These are phyloP conservation scores for Drosophila trichaetosa DNA, from an alignment of 2,888 invertebrate species.

Conservation along the genomic window DNA sequence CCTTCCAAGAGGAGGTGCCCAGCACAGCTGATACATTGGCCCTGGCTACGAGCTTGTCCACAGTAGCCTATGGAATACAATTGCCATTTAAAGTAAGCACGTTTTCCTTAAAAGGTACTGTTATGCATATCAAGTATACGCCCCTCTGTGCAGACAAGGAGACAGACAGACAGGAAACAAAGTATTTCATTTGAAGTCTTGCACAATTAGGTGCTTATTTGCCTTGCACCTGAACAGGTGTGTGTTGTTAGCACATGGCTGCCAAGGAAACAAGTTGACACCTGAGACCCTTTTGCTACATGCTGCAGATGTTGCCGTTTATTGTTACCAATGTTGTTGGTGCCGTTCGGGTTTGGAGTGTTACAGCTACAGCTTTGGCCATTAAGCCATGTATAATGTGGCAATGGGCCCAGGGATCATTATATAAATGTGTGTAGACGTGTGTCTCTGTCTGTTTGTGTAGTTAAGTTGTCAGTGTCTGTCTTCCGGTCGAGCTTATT, in stretches of 20 bases:
- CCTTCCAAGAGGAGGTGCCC: slow-evolving; percentile 99
- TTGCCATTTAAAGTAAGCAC: slow-evolving; percentile 1
- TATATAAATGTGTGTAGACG: background rate
- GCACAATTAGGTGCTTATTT: slow-evolving; percentile 62
- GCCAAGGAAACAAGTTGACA: slow-evolving; percentile 25
- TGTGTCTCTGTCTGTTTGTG: background rate
- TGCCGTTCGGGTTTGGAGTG: background rate
- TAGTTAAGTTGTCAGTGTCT: background rate
- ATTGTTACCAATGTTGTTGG: slow-evolving; percentile 4
- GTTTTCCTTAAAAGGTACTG: slow-evolving; percentile 15
- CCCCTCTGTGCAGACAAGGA: slow-evolving; percentile 14
- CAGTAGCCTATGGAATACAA: slow-evolving; percentile 91
- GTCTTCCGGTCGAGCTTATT: background rate
- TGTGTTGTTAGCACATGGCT: slow-evolving; percentile 10
- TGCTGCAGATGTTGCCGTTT: slow-evolving; percentile 4
- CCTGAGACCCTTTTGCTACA: slow-evolving; percentile 15
- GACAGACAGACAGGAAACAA: slow-evolving; percentile 20
- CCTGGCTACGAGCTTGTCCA: slow-evolving; percentile 98
- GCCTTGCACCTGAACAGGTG: slow-evolving; percentile 38
- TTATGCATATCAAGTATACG: slow-evolving; percentile 49
- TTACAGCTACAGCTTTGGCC: slow-evolving; percentile 8
- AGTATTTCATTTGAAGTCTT: slow-evolving; percentile 51
- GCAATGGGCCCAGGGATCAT: slow-evolving; percentile 12
- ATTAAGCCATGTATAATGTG: slow-evolving; percentile 21
- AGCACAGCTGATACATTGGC: slow-evolving; percentile 97